These are phyloP conservation scores for Agapornis roseicollis DNA, from an alignment of 2,113 vertebrate genomes.

Conservation along the genomic window DNA sequence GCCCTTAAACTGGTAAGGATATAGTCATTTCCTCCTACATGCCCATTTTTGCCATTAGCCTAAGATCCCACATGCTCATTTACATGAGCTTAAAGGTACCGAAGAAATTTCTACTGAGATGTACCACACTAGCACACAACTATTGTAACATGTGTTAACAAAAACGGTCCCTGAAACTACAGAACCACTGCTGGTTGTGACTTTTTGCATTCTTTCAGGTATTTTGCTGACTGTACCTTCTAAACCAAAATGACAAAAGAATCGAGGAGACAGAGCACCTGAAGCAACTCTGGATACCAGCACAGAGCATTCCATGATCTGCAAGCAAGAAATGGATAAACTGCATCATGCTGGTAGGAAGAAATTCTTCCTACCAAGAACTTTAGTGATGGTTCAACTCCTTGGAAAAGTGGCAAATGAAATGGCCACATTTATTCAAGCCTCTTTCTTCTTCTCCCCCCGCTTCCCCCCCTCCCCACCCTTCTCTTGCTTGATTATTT, in stretches of 20 bases:
- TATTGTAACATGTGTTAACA: not conserved
- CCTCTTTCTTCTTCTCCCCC: not conserved
- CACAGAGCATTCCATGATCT: not conserved
- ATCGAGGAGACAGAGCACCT: not conserved
- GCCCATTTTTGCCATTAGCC: rapidly evolving
- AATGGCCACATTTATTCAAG: not conserved
- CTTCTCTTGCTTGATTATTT: not conserved
- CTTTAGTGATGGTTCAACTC: not conserved
- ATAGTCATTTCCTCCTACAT: not conserved
- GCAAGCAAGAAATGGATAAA: not conserved
- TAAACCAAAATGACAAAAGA: not conserved
- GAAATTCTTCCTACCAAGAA: not conserved
- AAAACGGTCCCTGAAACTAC: not conserved
- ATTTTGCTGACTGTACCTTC: not conserved
- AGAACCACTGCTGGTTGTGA: not conserved
- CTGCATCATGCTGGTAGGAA: not conserved
- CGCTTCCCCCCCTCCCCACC: too few species aligned
- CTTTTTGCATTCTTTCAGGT: not conserved
- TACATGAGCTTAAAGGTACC: not conserved
- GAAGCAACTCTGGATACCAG: not conserved
- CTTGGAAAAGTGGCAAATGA: not conserved
- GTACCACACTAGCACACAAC: not conserved
- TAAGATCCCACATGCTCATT: not conserved
- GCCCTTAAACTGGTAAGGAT: not conserved
- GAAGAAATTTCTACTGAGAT: not conserved